These are phyloP conservation scores for Polypterus bichir DNA, from an alignment of 2,113 vertebrate species.

Conservation along the genomic window DNA sequence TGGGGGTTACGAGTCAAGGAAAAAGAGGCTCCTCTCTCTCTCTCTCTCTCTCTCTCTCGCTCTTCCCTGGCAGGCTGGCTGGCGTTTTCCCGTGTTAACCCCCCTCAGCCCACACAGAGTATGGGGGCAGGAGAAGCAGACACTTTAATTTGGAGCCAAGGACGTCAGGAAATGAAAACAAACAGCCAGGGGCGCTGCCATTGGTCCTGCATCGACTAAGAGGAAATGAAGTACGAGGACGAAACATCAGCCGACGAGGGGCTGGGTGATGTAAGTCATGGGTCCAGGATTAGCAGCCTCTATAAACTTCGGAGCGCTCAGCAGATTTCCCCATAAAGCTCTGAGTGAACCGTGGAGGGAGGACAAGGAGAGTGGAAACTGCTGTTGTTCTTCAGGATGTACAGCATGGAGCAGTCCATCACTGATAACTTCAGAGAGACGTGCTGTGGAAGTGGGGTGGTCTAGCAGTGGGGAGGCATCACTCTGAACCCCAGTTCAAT, in stretches of 20 bases:
- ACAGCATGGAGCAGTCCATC: no score
- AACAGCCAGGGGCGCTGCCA: slow-evolving; percentile 53
- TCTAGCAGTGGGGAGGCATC: no score
- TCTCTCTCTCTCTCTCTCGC: slow-evolving; percentile 17
- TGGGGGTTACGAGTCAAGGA: slow-evolving; percentile 60
- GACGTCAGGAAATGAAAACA: slow-evolving; percentile 46
- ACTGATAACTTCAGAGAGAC: no score
- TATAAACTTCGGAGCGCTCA: slow-evolving; percentile 63
- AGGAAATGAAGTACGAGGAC: slow-evolving; percentile 78
- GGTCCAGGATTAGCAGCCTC: slow-evolving; percentile 96
- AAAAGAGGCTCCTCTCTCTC: slow-evolving; percentile 31
- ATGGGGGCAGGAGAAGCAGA: slow-evolving; percentile 32
- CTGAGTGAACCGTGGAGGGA: slow-evolving; percentile 28
- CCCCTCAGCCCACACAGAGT: slow-evolving; percentile 31
- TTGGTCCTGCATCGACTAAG: slow-evolving; percentile 60
- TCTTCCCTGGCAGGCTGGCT: slow-evolving; percentile 23
- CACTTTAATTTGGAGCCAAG: slow-evolving; percentile 45
- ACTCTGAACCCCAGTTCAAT: no score
- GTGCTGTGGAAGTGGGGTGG: no score
- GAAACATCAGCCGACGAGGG: slow-evolving; percentile 72
- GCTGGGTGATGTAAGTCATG: slow-evolving; percentile 72
- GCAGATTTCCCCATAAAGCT: slow-evolving; percentile 21
- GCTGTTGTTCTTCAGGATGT: not conserved
- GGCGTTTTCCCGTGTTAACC: slow-evolving; percentile 42
- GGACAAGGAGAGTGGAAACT: slow-evolving; percentile 10